Evolutionary conservation across 2,797 vertebrate genomes (phyloP).

Genomic region (Cephalopachus bancanus): DNA sequence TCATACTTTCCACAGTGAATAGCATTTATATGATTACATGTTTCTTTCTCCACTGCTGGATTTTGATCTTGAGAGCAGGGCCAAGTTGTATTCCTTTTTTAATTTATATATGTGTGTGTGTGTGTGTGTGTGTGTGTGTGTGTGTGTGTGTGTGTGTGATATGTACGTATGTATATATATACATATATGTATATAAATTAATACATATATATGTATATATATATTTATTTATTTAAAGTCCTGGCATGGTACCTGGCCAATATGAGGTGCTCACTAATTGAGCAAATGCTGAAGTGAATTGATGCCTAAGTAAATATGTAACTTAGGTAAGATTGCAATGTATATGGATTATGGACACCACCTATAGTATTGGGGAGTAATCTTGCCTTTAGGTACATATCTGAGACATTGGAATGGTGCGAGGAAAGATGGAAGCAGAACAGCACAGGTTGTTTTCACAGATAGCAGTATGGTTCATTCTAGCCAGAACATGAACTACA

Average conservation of each 20-base stretch:
- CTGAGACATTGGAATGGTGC: not conserved
- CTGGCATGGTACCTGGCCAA: not conserved
- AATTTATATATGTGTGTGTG: no score
- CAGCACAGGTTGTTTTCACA: not conserved
- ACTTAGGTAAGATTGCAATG: not conserved
- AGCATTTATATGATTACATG: not conserved
- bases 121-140: no score
- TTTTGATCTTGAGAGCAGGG: conserved; percentile 21
- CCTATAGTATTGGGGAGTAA: not conserved
- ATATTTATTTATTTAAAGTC: not conserved
- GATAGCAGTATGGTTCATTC: not conserved
- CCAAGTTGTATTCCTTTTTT: not conserved
- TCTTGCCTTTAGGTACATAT: not conserved
- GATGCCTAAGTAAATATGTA: not conserved
- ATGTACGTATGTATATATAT: no score
- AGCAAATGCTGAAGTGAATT: conserved; percentile 44
- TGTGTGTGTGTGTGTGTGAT: no score
- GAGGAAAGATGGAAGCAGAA: conserved; percentile 50
- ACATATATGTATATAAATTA: no score
- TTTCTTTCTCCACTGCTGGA: not conserved
- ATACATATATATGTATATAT: no score
- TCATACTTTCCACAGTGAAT: not conserved
- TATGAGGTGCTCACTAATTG: conserved; percentile 27
- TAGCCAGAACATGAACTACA: not conserved
- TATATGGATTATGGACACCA: not conserved